Conservation (phyloP, 1,140 invertebrate species). For the Calliopsis andreniformis region DNA sequence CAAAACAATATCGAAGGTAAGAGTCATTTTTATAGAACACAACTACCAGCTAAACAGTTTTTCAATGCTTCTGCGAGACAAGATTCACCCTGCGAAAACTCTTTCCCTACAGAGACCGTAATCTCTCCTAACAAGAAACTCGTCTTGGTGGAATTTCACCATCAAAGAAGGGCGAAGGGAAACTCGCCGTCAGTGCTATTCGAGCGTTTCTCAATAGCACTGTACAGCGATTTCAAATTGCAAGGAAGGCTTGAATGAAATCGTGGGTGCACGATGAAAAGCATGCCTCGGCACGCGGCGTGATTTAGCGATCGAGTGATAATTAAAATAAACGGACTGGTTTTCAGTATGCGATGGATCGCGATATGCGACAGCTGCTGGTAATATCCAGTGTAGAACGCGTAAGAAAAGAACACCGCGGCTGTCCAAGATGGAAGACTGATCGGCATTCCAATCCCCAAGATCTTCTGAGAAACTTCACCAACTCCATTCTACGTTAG, state of each 20-base stretch:
- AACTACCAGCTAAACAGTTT: not conserved
- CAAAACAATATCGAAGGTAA: not conserved
- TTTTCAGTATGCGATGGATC: not conserved
- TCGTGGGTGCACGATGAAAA: not conserved
- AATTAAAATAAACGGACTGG: constrained; percentile 38
- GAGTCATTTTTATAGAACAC: no score
- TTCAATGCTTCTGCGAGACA: not conserved
- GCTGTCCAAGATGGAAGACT: constrained; percentile 25
- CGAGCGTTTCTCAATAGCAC: not conserved
- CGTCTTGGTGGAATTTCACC: not conserved
- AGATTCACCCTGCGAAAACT: not conserved
- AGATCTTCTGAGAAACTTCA: constrained; percentile 49
- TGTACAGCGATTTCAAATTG: no score
- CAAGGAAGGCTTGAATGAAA: not conserved
- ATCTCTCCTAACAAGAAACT: not conserved
- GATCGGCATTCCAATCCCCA: constrained; percentile 46
- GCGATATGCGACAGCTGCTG: constrained; percentile 27
- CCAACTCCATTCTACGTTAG: no score
- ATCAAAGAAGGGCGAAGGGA: not conserved
- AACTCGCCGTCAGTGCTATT: not conserved
- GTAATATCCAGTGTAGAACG: constrained; percentile 27
- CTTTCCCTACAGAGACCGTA: not conserved
- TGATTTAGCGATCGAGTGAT: not conserved
- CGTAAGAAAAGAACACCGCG: constrained; percentile 37
- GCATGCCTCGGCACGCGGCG: not conserved